Percentiles rank a stretch among this genome's conserved stretches.
These are phyloP conservation scores for Xenotilapia longispinis DNA, from an alignment of 2,113 vertebrate species.

Conservation along the genomic window DNA sequence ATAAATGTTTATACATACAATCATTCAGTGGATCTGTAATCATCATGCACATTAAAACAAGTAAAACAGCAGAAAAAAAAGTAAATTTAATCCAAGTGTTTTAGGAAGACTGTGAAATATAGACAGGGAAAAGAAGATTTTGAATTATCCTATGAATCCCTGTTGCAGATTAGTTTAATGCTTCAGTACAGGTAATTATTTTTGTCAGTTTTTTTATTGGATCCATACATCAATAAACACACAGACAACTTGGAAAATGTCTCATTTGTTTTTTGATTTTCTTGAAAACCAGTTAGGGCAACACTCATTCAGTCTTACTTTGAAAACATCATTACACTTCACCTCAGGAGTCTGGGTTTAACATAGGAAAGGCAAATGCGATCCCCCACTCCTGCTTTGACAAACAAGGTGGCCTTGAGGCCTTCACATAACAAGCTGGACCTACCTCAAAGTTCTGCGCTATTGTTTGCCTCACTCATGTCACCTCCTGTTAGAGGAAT, in stretches of 20 bases:
- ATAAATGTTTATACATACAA: constrained; percentile 1
- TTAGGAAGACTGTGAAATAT: constrained; percentile 29
- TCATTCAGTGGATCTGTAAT: constrained; percentile 31
- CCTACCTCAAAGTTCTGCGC: constrained; percentile 45
- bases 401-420: constrained; percentile 24
- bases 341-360: constrained; percentile 31
- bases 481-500: constrained; percentile 54
- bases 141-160: constrained; percentile 41
- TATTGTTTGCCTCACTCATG: constrained; percentile 46
- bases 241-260: constrained; percentile 27
- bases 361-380: neutral
- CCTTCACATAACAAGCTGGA: constrained; percentile 42
- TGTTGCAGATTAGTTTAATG: constrained; percentile 27
- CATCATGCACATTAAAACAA: neutral
- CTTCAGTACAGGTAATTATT: constrained; percentile 28
- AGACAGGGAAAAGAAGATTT: constrained; percentile 25
- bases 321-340: neutral
- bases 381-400: neutral
- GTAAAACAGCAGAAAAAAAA: constrained; percentile 8
- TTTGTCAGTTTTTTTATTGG: constrained; percentile 28
- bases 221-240: constrained; percentile 41
- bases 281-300: neutral
- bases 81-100: constrained; percentile 8
- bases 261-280: constrained; percentile 27
- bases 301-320: neutral